Evolutionary conservation across 2,888 invertebrate species (phyloP), one percentile per base, ranked within the genome.

Genomic region (Pemphredon lugubris): DNA sequence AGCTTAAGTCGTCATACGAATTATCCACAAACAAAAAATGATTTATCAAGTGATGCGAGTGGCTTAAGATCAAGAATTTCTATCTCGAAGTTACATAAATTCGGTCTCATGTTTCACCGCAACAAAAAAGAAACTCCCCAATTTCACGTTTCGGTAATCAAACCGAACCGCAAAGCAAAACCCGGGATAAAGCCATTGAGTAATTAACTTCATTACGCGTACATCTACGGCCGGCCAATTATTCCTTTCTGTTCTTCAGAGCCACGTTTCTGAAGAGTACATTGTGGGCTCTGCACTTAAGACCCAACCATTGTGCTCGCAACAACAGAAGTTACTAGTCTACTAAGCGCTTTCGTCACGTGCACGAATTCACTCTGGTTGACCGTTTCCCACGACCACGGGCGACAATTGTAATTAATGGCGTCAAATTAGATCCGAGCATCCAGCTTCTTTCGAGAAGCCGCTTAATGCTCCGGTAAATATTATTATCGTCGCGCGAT

Each of bases 331-430:
- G 58, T 68, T 74, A 61, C 55, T 50, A 54, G 73, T 20, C 67
- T 58, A 18, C 44, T 64, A 60, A 78, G 64, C 61, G 50, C 66
- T 50, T 57, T 69, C 60, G 65, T 75, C 67, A 72, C 64, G 60
- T 57, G 60, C 45, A 18, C 54, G 50, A 40, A 58, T 65, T 65
- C 65, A 58, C 53, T 34, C 37, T 39, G 9, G 39, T 45, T 59
- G 59, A 69, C 60, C 77, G 66, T 78, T n/a, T 78, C 79, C 75
- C 78, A 78, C 75, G 75, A 23, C 70, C 50, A 39, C 54, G 23
- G 37, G 40, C n/a, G 66, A 50, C 70, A 78, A 78, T 78, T 78
- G 78, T 73, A 78, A 78, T 78, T 78, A 78, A 78, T 73, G 75
- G 67, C 61, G 58, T 60, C 51, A 67, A 75, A 75, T 78, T 78